phyloP scores from a whole-genome alignment of 1,140 invertebrate genomes.

The Heliconius hewitsoni region DNA sequence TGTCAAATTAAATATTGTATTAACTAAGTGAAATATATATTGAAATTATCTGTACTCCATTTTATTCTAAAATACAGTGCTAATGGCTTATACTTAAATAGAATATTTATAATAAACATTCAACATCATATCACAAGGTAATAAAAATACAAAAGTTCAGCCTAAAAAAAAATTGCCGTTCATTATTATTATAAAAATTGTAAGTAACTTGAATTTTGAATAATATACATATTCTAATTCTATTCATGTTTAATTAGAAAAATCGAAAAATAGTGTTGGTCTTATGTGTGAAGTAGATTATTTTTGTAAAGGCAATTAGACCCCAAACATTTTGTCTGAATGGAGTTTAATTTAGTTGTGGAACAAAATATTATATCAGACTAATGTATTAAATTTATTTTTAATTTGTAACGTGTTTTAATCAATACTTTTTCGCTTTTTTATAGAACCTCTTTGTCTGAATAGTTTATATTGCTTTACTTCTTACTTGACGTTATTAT shows the following conservation, averaged over 20 bases:
- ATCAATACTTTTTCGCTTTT: neutral
- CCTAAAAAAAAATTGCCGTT: neutral
- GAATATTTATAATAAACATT: neutral
- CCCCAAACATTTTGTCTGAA: slow-evolving; percentile 1
- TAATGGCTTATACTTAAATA: slow-evolving; percentile 4
- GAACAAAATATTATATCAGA: slow-evolving; percentile 28
- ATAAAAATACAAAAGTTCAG: neutral
- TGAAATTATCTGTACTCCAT: neutral
- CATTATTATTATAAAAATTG: no score
- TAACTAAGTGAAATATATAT: neutral
- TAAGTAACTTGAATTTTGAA: no score
- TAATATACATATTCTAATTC: neutral
- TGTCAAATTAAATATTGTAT: neutral
- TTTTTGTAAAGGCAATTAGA: slow-evolving; percentile 30
- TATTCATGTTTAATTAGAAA: neutral
- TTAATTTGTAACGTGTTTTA: slow-evolving; percentile 27
- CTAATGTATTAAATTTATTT: slow-evolving; percentile 37
- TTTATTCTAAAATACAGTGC: neutral
- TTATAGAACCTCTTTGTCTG: neutral
- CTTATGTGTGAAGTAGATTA: slow-evolving; percentile 21
- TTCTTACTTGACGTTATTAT: no score
- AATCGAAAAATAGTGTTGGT: neutral
- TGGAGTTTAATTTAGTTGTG: slow-evolving; percentile 27
- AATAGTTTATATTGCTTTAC: no score
- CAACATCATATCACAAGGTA: neutral